Base-by-base conservation (phyloP, 2,888 invertebrate species). In the Operophtera brumata region DNA sequence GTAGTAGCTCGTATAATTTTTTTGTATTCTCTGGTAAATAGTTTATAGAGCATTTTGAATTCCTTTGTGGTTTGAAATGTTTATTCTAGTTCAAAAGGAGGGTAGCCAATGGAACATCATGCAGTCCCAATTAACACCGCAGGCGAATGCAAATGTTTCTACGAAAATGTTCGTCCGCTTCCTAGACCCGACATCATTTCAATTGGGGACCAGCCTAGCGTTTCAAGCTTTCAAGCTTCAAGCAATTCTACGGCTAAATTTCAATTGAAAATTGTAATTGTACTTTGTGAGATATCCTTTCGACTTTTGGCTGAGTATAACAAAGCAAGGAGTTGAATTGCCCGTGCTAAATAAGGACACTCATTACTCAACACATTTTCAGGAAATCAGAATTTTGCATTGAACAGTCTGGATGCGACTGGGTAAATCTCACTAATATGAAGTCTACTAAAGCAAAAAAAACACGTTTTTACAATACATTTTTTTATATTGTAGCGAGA, bases 71-170 rank as follows among this genome's bases (percentile, higher is more conserved):
- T 36, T 36, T 3, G 36, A 36, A 36, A 13, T 36, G 36, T 13
- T 30, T 30, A 30, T 7, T 36, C 8, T 36, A 13, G 36, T 13
- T 36, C 12, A 36, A 36, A 36, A 11, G 13, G 12, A 36, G 36
- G 13, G 6, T 13, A 36, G 36, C 9, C 36, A 13, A 34, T 11
- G n/a, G 34, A 34, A 36, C 36, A 36, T 13, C 36, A 36, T 36
- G 12, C 36, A 8, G 36, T 36, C 13, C 13, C 25, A 46, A 46
- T 46, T 37, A 37, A 11, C 43, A 37, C 11, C 12, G 3, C 44
- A 20, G 45, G 35, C 45, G 20, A 25, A 48, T 41, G 48, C 42
- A 49, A 49, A 49, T 42, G 48, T 35, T 42, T 45, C 36, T 48
- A 48, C 34, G 34, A 34, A 36, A 36, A 36, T 36, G 36, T 36